phyloP scores from a whole-genome alignment of 2,113 vertebrate species.

The Fulica atra region DNA sequence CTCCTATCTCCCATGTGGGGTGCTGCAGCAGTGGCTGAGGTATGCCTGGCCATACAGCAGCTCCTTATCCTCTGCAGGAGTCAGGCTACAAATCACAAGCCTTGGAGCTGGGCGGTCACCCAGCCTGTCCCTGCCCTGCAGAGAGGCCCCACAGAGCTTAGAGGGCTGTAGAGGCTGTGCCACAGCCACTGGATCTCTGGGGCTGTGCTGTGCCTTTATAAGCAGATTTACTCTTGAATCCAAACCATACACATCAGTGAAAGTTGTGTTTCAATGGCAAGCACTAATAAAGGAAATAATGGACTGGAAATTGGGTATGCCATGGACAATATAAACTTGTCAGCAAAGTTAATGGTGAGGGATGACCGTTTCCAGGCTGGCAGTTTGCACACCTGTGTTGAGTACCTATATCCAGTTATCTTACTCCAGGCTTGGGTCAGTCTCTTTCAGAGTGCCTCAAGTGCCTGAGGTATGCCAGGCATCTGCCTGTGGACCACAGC shows the following conservation, averaged over 20 bases:
- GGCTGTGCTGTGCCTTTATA: not conserved
- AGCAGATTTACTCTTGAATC: not conserved
- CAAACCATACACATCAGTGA: not conserved
- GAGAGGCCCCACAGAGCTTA: rapidly evolving
- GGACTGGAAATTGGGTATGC: not conserved
- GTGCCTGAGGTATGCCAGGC: conserved; percentile 12
- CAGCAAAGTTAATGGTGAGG: not conserved
- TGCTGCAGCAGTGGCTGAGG: not conserved
- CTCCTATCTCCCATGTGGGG: not conserved
- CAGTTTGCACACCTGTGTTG: not conserved
- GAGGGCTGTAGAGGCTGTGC: not conserved
- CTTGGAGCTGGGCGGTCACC: not conserved
- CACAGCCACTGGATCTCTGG: not conserved
- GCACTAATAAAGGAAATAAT: conserved; percentile 3
- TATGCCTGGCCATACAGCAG: not conserved
- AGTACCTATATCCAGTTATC: conserved; percentile 12
- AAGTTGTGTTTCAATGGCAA: not conserved
- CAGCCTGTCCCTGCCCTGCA: rapidly evolving
- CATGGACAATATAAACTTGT: not conserved
- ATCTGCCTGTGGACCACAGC: not conserved
- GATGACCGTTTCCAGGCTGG: conserved; percentile 35
- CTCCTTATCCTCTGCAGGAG: not conserved
- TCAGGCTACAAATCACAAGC: not conserved
- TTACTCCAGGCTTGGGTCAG: conserved; percentile 23
- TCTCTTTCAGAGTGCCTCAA: conserved; percentile 6